A percentile compares a stretch with the other conserved stretches of the same genome.
These are phyloP conservation scores for Embidobia sp. DNA, from an alignment of 2,888 invertebrate species.

Conservation along the genomic window DNA sequence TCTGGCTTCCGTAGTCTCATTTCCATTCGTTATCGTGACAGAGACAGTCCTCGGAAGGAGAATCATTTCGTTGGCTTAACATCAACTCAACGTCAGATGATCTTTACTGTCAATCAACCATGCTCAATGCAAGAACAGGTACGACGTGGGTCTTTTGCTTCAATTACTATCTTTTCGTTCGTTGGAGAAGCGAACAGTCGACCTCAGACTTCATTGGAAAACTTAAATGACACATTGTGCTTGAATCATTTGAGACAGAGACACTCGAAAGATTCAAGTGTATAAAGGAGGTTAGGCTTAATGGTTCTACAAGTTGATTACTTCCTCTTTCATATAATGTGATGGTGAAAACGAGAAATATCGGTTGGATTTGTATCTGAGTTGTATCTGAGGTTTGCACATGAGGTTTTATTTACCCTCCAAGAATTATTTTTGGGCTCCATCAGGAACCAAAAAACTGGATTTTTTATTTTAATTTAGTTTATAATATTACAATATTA, in stretches of 20 bases:
- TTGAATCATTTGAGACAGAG: conserved; percentile 20
- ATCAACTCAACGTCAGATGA: conserved; percentile 59
- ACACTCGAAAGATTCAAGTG: conserved; percentile 8
- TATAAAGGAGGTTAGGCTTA: conserved; percentile 15
- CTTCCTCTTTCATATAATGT: no score
- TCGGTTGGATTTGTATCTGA: no score
- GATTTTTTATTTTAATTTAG: no score
- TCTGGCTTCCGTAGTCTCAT: conserved; percentile 40
- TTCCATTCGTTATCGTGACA: conserved; percentile 55
- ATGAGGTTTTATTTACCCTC: no score
- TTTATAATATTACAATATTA: no score
- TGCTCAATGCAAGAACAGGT: conserved; percentile 36
- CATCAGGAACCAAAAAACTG: no score
- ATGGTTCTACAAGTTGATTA: no score
- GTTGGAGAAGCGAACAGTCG: conserved; percentile 8
- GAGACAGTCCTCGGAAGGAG: conserved; percentile 41
- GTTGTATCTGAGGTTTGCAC: no score
- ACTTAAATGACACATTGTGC: conserved; percentile 45
- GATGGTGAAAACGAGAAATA: no score
- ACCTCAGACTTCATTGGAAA: conserved; percentile 25
- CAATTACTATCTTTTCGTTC: conserved; percentile 38
- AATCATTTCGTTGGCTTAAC: conserved; percentile 55
- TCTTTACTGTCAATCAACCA: conserved; percentile 49
- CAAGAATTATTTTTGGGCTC: no score
- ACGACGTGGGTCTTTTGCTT: conserved; percentile 27